Base-by-base conservation (phyloP, 2,113 vertebrate species). In the Callopanchax toddi region DNA sequence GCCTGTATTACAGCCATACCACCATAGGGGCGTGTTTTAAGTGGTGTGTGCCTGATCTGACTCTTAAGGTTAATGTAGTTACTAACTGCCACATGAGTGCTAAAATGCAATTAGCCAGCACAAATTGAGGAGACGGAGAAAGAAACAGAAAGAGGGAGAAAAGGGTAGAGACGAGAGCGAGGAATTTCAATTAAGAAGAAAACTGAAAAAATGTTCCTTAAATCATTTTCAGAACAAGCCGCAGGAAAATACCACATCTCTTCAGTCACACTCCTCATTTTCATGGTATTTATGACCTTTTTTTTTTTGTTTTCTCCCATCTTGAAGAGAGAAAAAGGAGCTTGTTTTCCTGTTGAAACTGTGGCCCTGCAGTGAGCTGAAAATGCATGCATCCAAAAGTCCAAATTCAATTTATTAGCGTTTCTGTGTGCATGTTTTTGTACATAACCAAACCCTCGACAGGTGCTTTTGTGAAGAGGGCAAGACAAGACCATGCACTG, bases 61-160 rank as follows among this genome's bases (percentile, higher is more conserved):
- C 79, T 85, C 74, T 65, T 40, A 23, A 76, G 73, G 84, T 89
- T 89, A 87, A 83, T 78, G 67, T 59, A 64, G 53, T 78, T 71
- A 82, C 56, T 56, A 70, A 71, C 81, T 3, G 10, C 58, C 51
- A 43, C 72, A 55, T 69, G 51, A 57, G 58, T 60, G 80, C 49
- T 65, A 64, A 82, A 62, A 84, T 67, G 60, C 73, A 88, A 85
- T 80, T 76, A 85, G 67, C 70, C 67, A 29, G 70, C 71, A 72
- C 82, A 77, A 87, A 83, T 83, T 76, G 73, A 73, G 51, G 65
- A 75, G 34, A 66, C 25, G 34, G 59, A 45, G 56, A 65, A 42
- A 70, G 55, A 71, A 63, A 21, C 53, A 45, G 52, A 40, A 22
- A 26, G 50, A 39, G 51, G 21, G 10, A 13, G 51, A 44, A 40